Conservation (phyloP, 1,140 invertebrate species). For the Monomorium pharaonis region DNA sequence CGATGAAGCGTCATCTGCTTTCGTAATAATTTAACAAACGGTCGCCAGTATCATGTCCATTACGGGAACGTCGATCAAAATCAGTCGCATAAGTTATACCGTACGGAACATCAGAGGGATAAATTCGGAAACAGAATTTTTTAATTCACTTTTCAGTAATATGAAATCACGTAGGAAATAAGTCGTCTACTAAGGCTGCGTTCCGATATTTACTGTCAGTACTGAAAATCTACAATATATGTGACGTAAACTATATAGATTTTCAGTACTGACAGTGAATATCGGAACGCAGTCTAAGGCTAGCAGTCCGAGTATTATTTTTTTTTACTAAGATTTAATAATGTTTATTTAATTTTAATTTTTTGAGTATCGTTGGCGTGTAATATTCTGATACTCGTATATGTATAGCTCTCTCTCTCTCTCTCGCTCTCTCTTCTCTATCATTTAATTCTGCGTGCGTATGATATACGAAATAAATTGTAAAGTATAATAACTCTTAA, state of each 20-base stretch:
- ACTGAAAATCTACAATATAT: too few species aligned
- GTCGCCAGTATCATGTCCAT: neutral
- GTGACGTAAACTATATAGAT: too few species aligned
- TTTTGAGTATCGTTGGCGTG: neutral
- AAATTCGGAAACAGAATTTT: constrained; percentile 9
- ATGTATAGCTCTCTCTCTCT: neutral
- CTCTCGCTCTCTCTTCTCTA: neutral
- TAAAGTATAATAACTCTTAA: constrained; percentile 8
- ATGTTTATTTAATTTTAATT: neutral
- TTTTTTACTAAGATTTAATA: neutral
- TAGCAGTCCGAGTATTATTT: neutral
- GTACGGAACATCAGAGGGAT: neutral
- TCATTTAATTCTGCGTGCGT: neutral
- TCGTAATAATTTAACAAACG: constrained; percentile 58
- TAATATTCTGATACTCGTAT: neutral
- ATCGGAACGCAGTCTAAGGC: too few species aligned
- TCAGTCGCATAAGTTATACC: constrained; percentile 12
- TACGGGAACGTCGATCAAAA: constrained; percentile 33
- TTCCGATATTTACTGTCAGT: too few species aligned
- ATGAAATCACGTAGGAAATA: neutral
- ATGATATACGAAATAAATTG: neutral
- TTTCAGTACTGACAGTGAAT: too few species aligned
- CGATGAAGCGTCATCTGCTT: constrained; percentile 58
- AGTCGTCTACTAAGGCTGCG: neutral
- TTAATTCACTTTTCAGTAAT: neutral